Evolutionary conservation across 2,888 invertebrate genomes (phyloP), one percentile per base, ranked within the genome.

Genomic region (Lithophane semibrunnea): DNA sequence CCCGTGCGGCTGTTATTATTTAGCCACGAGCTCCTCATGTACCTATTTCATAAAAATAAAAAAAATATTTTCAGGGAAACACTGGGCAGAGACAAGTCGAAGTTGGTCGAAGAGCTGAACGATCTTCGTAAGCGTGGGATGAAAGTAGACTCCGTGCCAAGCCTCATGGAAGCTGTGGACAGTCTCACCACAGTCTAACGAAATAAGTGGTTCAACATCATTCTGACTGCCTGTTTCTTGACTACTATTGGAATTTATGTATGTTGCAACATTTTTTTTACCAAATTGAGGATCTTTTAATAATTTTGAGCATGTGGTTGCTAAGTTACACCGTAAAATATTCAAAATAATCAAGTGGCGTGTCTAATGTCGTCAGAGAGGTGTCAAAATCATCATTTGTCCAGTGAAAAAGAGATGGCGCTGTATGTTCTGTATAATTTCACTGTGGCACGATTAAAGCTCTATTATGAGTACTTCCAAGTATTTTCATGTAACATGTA

Each of bases 121-220:
- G 97, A 97, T 79, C 97, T 98, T 85, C 97, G 97, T 76, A 97
- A 96, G 86, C 97, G 97, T 89, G 98, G 98, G n/a, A 97, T 98
- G 92, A 97, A 97, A 88, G 97, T 97, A 4, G 97, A 97, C 80
- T 97, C 97, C 21, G 95, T 95, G 78, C 96, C 96, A n/a, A 96
- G 97, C 82, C 95, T 98, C 2, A 97, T 97, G 94, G 97, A 97
- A 83, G 97, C 97, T n/a, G 97, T 98, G 44, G 97, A 97, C 86
- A 94, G 93, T 73, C 93, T 98, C 42, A 97, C 97, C 16, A 84
- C 90, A 61, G 37, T 80, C 12, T 84, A 82, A 63, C 13, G 37
- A 77, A 24, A 56, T 73, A 37, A 66, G 52, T 58, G 64, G 24
- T 56, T 65, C 16, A 54, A 69, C 47, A 65, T 58, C 12, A 61